Evolutionary conservation across 2,888 invertebrate genomes (phyloP), one percentile per base, ranked within the genome.

Genomic region (Teleogryllus oceanicus): DNA sequence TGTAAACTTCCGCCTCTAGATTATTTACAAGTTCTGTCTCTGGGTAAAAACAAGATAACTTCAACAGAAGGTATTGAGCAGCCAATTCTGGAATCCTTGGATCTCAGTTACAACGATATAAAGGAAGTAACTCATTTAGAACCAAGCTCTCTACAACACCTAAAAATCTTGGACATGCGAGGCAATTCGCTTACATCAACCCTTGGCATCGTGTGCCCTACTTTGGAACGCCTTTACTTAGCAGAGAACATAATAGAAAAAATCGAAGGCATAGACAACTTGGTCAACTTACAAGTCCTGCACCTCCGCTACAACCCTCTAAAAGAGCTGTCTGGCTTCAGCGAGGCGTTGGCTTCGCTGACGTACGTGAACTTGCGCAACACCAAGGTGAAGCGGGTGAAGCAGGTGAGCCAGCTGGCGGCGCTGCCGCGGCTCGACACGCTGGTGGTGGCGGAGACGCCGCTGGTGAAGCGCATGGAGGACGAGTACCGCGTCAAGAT

Each of bases 271-370:
- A 83, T 94, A n/a, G 89, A 90, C 20, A 87, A 86, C 75, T 87
- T 94, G 83, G 84, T 85, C 0, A 90, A 91, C 83, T 79, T 81
- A 81, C 89, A 90, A 81, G 90, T 93, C 21, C 86, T 96, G 18
- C 95, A 96, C 84, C 86, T 95, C 62, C 90, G 95, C 1, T 89
- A 90, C 76, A 96, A 96, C 86, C 89, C 88, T 16, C 88, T 92
- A 81, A 88, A 86, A 78, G 86, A 87, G 75, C 84, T 92, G 16
- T 86, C 89, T 50, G 91, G 91, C 1, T 91, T 92, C 82, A 84
- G 87, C 13, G 84, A 85, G 16, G 83, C 82, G 1, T 84, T 89
- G 74, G 86, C 81, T 10, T 90, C 89, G 81, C 85, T 92, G 21
- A 85, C 85, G 51, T 92, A 92, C 81, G 76, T 92, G 1, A 92